phyloP scores from a whole-genome alignment of 2,113 vertebrate species.

The Toxostoma redivivum region DNA sequence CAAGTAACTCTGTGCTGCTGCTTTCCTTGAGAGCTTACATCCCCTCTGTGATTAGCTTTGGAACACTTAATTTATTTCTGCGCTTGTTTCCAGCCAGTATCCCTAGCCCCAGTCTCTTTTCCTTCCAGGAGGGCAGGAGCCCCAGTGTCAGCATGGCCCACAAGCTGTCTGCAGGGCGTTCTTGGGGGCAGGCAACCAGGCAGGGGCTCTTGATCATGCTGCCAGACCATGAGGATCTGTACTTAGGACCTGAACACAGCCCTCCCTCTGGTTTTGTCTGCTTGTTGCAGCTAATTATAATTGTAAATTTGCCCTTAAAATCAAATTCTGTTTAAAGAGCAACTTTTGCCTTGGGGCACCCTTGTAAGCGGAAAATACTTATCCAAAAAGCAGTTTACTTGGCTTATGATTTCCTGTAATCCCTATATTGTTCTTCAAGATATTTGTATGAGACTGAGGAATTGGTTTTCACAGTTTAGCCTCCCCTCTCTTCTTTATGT shows the following conservation, averaged over 20 bases:
- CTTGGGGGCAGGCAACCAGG: neutral
- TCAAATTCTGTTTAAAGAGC: conserved; percentile 68
- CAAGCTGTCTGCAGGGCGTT: neutral
- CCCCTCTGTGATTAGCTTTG: neutral
- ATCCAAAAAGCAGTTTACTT: conserved; percentile 63
- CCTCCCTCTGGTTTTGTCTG: conserved; percentile 57
- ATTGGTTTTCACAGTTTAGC: neutral
- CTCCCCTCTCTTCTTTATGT: neutral
- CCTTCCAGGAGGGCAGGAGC: neutral
- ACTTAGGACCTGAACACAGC: neutral
- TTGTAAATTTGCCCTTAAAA: conserved; percentile 71
- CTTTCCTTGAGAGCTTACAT: neutral
- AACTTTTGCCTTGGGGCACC: conserved; percentile 67
- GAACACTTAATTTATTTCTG: neutral
- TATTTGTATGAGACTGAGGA: neutral
- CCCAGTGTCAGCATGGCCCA: neutral
- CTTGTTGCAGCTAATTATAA: conserved; percentile 64
- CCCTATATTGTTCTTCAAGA: conserved; percentile 41
- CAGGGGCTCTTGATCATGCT: neutral
- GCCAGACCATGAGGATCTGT: neutral
- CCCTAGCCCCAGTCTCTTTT: neutral
- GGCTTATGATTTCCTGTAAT: conserved; percentile 61
- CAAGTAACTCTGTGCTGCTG: neutral
- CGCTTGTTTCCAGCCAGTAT: neutral
- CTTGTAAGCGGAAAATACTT: conserved; percentile 65